Conservation (phyloP, 2,797 vertebrate species). For the Sciurus vulgaris region DNA sequence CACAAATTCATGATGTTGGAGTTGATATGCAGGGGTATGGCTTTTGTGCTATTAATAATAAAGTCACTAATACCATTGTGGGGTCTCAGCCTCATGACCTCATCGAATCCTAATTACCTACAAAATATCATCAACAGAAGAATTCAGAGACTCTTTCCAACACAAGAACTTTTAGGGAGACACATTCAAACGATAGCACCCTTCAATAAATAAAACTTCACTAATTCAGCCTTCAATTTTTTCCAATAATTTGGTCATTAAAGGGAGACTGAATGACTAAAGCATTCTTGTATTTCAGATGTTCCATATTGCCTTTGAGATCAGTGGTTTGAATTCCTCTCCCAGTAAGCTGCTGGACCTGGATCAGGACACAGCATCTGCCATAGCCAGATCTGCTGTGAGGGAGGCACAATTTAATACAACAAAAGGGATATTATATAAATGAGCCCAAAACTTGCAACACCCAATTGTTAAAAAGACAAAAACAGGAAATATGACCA, state of each 20-base stretch:
- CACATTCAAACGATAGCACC: not conserved
- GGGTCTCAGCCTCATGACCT: not conserved
- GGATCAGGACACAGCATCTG: too few species aligned
- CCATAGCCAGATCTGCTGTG: too few species aligned
- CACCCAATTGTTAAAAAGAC: too few species aligned
- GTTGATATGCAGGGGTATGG: not conserved
- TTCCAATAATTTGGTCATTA: not conserved
- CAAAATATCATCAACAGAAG: not conserved
- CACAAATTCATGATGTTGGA: not conserved
- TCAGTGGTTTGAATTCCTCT: not conserved
- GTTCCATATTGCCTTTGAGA: not conserved
- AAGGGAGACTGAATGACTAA: not conserved
- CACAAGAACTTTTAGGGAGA: not conserved
- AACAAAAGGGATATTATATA: too few species aligned
- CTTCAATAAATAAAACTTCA: not conserved
- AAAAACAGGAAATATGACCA: too few species aligned
- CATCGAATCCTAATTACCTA: not conserved
- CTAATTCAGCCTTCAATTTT: conserved; percentile 21
- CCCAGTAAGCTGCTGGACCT: too few species aligned
- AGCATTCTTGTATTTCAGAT: not conserved
- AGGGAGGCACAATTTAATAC: too few species aligned
- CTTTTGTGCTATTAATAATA: not conserved
- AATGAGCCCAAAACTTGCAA: too few species aligned
- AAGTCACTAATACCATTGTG: not conserved
- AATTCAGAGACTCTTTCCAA: not conserved